Evolutionary conservation across 2,888 invertebrate genomes (phyloP).

Genomic region (Leptodirus hochenwartii): DNA sequence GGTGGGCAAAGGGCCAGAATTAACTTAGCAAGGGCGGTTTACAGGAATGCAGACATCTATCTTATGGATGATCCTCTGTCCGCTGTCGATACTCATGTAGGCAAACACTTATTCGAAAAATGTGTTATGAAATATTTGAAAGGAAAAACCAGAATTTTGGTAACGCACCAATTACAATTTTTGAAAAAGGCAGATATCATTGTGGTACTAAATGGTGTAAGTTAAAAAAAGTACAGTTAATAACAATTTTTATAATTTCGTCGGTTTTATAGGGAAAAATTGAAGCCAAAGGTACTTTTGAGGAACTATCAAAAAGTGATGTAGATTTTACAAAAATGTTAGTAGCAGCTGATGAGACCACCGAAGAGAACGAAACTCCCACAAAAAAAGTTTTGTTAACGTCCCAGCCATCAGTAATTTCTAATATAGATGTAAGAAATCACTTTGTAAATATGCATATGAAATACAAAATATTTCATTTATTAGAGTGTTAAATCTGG

Average conservation of each 20-base stretch:
- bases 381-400: too few species aligned
- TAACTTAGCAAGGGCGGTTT: slow-evolving; percentile 59
- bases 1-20: slow-evolving; percentile 71
- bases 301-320: slow-evolving; percentile 34
- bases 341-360: slow-evolving; percentile 15
- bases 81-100: slow-evolving; percentile 63
- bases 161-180: slow-evolving; percentile 55
- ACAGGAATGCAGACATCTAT: slow-evolving; percentile 57
- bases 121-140: slow-evolving; percentile 40
- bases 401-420: too few species aligned
- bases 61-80: slow-evolving; percentile 64
- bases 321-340: slow-evolving; percentile 38
- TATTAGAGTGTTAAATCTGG: slow-evolving; percentile 14
- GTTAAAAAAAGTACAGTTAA: slow-evolving; percentile 10
- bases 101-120: slow-evolving; percentile 54
- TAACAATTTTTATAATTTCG: background rate
- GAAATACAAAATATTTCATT: slow-evolving; percentile 6
- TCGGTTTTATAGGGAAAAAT: slow-evolving; percentile 30
- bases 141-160: slow-evolving; percentile 41
- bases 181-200: slow-evolving; percentile 34
- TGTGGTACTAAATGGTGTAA: slow-evolving; percentile 33
- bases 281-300: slow-evolving; percentile 38
- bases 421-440: too few species aligned
- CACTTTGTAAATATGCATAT: too few species aligned
- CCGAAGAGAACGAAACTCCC: slow-evolving; percentile 22